Evolutionary conservation across 2,113 vertebrate species (phyloP), one percentile per base, ranked within the genome.

Genomic region (Corvus hawaiiensis): DNA sequence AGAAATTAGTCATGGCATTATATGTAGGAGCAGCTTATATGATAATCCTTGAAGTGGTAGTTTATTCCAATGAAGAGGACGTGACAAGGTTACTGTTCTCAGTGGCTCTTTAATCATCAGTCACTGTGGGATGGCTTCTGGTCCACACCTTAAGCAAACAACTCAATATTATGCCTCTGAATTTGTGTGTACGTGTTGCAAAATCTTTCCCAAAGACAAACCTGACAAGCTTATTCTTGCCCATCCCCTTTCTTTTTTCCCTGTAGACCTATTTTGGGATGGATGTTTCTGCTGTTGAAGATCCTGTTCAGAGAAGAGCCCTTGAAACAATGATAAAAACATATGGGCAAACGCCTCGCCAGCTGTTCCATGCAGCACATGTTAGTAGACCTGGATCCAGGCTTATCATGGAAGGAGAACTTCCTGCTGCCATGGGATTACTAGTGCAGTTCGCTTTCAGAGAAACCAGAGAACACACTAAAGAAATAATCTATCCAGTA

Each of bases 251-350:
- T 48, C 10, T 22, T 46, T 27, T 71, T n/a, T 35, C 18, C 4
- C 48, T 93, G 9, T 96, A 99, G 99, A 99, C 99, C 0, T 99
- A 99, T 83, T 99, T 99, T 95, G 99, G 99, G 54, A 99, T 99
- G 99, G 99, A 99, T 66, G 99, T 99, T 39, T 99, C 99, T 43
- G 98, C 99, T 24, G 99, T 99, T 41, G 99, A 99, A 96, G 99
- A 99, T 95, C 98, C 99, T 4, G 99, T 99, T 68, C 99, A 99
- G 98, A 98, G 99, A 64, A 98, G 99, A 59, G 99, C 99, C 11
- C 97, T 99, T 63, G 99, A 99, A 97, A 99, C 99, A 35, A 99
- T 99, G 99, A 99, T 99, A 91, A 99, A 99, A 97, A 99, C 99
- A 1, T 99, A 99, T 0, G 99, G 99, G 49, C 99, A 99, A 95